Base-by-base conservation (phyloP, 2,888 invertebrate genomes). In the Eucera pruinosa region DNA sequence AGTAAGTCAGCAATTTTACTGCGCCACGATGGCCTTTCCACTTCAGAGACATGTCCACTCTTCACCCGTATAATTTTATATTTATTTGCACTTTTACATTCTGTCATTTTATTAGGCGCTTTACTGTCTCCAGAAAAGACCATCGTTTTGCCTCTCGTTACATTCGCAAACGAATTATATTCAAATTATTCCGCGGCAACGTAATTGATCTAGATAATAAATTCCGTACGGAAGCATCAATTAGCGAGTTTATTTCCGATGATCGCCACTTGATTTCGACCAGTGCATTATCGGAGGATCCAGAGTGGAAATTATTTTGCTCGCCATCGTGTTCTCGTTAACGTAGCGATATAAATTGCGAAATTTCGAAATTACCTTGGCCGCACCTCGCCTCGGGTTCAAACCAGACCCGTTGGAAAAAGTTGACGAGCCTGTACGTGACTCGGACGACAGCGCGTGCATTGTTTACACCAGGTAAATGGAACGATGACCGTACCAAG, bases 141-240 rank as follows among this genome's bases (percentile, higher is more conserved):
- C 43, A n/a, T 58, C 9, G 33, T 23, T 7, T 13, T 2, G 4
- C 18, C 27, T 23, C 52, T n/a, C 23, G 2, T 15, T 27, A 5
- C 9, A 4, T 27, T 11, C 23, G 11, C 9, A 4, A n/a, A 6
- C 13, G 39, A 41, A 58, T 75, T 72, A 58, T 58, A 58, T 27
- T 41, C 47, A 20, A 72, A 60, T 72, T 68, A 60, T 45, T 60
- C 52, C 57, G 55, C n/a, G 23, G 13, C 52, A 11, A 2, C 36
- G 36, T 73, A 71, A 71, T 73, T 62, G 73, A 73, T 73, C 71
- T 55, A 73, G 55, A 71, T 74, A 74, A 74, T 74, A 74, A 57
- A 74, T 73, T 73, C 33, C 41, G 20, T 9, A 1, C 48, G 48
- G 61, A 57, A 62, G 48, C 48, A 62, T 73, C 73, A 73, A 73